phyloP scores from a whole-genome alignment of 2,888 invertebrate genomes.

The Congeria kusceri region DNA sequence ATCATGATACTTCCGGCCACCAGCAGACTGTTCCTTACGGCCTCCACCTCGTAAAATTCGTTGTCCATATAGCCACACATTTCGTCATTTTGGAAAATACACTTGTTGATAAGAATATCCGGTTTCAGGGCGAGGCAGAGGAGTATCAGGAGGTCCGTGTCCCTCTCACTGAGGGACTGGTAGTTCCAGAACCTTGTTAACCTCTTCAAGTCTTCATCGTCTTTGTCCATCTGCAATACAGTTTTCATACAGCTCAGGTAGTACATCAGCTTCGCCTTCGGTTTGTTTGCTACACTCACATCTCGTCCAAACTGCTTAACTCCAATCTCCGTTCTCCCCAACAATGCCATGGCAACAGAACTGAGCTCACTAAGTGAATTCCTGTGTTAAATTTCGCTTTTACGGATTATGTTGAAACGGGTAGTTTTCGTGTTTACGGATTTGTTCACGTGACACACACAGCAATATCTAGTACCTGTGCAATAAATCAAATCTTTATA shows the following conservation, averaged over 20 bases:
- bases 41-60: slow-evolving; percentile 37
- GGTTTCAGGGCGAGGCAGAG: slow-evolving; percentile 37
- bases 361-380: no score
- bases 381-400: no score
- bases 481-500: no score
- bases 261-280: no score
- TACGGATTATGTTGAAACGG: no score
- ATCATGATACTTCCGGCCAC: slow-evolving; percentile 42
- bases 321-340: no score
- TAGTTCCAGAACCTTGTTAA: slow-evolving; percentile 46
- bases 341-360: no score
- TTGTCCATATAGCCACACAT: slow-evolving; percentile 39
- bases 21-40: slow-evolving; percentile 26
- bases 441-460: no score
- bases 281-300: no score
- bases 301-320: no score
- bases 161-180: background rate
- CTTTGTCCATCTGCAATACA: slow-evolving; percentile 46
- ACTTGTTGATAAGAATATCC: slow-evolving; percentile 29
- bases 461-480: no score
- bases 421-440: no score
- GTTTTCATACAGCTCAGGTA: background rate
- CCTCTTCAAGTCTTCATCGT: slow-evolving; percentile 36
- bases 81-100: slow-evolving; percentile 39
- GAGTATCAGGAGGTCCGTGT: slow-evolving; percentile 32